phyloP scores from a whole-genome alignment of 2,797 vertebrate genomes.

The Apodemus agrarius region DNA sequence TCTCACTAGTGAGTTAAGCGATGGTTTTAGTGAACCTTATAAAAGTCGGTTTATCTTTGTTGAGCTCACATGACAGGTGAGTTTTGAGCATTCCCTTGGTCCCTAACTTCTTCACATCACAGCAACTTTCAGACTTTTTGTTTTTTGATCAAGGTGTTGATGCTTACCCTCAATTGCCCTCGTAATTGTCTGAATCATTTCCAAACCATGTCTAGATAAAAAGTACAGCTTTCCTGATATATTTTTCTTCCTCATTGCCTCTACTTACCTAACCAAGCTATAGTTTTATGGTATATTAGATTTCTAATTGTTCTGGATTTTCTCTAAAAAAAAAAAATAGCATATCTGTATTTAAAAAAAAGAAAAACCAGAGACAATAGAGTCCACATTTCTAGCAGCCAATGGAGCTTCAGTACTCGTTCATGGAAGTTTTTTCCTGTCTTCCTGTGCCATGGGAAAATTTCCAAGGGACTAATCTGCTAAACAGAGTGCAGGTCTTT shows the following conservation, averaged over 20 bases:
- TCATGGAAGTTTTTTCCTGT: constrained; percentile 36
- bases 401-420: neutral
- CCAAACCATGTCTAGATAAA: constrained; percentile 39
- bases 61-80: neutral
- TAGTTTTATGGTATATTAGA: neutral
- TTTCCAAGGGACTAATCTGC: constrained; percentile 54
- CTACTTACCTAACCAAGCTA: neutral
- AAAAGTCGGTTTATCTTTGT: neutral
- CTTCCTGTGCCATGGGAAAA: neutral
- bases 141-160: neutral
- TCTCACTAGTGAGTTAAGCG: neutral
- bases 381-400: neutral
- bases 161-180: neutral
- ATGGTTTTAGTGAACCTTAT: constrained; percentile 8
- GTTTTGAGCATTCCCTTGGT: neutral
- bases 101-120: neutral
- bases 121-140: neutral
- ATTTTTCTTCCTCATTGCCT: neutral
- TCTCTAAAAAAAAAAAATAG: neutral
- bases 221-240: neutral
- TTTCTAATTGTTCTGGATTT: constrained; percentile 48
- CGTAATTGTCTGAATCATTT: neutral
- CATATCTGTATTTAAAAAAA: neutral
- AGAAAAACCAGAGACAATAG: neutral
- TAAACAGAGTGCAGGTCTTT: constrained; percentile 45